These are phyloP conservation scores for Synergus itoensis DNA, from an alignment of 2,888 invertebrate species.

Conservation along the genomic window DNA sequence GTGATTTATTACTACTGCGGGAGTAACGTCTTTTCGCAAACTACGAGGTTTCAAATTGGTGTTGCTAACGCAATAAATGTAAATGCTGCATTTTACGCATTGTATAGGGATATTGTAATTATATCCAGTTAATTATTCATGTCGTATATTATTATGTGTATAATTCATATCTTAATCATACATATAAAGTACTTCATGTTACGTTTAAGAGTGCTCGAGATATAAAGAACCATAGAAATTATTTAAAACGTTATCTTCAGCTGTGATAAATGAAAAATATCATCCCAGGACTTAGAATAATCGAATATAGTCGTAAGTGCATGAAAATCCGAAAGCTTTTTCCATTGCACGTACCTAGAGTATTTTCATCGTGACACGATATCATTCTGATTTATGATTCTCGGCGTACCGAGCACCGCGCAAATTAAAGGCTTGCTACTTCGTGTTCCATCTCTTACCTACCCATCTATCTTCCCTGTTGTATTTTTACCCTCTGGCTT, in stretches of 20 bases:
- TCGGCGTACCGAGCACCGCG: constrained; percentile 30
- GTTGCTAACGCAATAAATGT: background rate
- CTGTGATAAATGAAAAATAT: constrained; percentile 13
- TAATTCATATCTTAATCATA: background rate
- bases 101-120: background rate
- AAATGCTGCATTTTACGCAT: background rate
- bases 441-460: constrained; percentile 31
- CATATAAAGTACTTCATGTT: background rate
- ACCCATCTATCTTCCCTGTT: constrained; percentile 28
- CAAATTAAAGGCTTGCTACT: constrained; percentile 40
- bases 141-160: background rate
- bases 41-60: constrained; percentile 31
- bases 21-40: constrained; percentile 25
- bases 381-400: constrained; percentile 36
- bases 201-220: background rate
- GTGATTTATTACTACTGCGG: constrained; percentile 31
- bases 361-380: constrained; percentile 36
- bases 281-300: background rate
- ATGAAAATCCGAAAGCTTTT: background rate
- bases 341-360: constrained; percentile 8
- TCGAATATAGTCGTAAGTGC: background rate
- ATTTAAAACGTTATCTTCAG: background rate
- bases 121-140: background rate
- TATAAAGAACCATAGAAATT: background rate
- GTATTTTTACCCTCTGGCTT: constrained; percentile 7